A percentile compares a stretch with the other conserved stretches of the same genome.
Evolutionary conservation across 2,113 vertebrate genomes (phyloP).

Genomic region (Vidua chalybeata): DNA sequence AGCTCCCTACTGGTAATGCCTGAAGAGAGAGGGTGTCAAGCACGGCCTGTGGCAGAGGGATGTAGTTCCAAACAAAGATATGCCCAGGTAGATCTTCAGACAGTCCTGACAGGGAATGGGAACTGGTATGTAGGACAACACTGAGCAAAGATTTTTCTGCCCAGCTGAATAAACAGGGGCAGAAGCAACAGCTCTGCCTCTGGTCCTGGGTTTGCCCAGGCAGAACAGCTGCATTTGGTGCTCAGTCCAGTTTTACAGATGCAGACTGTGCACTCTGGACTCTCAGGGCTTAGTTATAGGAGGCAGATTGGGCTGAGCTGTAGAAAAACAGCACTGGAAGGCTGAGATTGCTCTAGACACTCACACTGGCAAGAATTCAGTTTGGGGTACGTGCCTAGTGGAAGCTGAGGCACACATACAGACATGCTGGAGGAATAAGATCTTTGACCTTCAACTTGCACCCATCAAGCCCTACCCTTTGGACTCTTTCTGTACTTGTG

Average conservation of each 20-base stretch:
- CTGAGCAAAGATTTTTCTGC: not conserved
- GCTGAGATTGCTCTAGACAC: not conserved
- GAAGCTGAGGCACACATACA: not conserved
- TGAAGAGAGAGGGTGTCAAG: not conserved
- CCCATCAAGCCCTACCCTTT: not conserved
- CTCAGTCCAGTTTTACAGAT: not conserved
- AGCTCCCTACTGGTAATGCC: not conserved
- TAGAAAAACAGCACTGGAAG: not conserved
- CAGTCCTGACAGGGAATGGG: not conserved
- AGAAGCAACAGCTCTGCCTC: not conserved
- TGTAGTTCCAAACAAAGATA: not conserved
- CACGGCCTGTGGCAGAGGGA: fast-evolving
- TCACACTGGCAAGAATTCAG: not conserved
- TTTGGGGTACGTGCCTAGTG: fast-evolving
- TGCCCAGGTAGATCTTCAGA: not conserved
- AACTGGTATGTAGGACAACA: not conserved
- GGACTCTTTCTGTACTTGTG: not conserved
- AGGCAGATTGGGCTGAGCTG: not conserved
- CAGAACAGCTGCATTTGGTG: not conserved
- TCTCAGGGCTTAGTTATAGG: not conserved
- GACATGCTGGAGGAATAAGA: not conserved
- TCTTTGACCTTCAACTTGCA: not conserved
- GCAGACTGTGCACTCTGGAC: fast-evolving
- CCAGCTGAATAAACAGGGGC: not conserved
- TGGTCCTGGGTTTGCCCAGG: not conserved